Evolutionary conservation across 2,888 invertebrate genomes (phyloP).

Genomic region (Resseliella maxima): DNA sequence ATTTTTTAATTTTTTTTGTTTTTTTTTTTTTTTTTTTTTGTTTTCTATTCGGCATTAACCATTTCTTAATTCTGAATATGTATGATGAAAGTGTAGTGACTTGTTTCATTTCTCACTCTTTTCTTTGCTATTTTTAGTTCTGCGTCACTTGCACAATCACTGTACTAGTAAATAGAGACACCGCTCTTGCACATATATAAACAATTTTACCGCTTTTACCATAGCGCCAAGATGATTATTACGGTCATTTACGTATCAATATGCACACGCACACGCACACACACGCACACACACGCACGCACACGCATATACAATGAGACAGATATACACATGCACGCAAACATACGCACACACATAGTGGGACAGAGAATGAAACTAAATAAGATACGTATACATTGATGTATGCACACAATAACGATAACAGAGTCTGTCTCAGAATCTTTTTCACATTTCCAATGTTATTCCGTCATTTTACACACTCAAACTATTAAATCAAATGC

Average conservation of each 20-base stretch:
- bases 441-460: background rate
- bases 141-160: slow-evolving; percentile 53
- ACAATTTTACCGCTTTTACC: background rate
- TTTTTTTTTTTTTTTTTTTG: too few species aligned
- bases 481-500: background rate
- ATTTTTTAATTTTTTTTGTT: too few species aligned
- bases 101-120: background rate
- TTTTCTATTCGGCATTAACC: background rate
- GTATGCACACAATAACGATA: background rate
- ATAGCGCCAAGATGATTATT: slow-evolving; percentile 1
- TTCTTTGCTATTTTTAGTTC: slow-evolving; percentile 55
- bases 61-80: background rate
- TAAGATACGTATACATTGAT: too few species aligned
- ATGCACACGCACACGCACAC: background rate
- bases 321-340: background rate
- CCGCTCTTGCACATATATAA: slow-evolving; percentile 15
- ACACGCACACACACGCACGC: background rate
- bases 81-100: background rate
- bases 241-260: slow-evolving; percentile 43
- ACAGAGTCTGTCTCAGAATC: background rate
- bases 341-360: background rate
- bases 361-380: too few species aligned
- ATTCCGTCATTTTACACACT: background rate
- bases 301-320: background rate
- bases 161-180: background rate